Conservation (phyloP, 2,888 invertebrate genomes). For the Sympetrum striolatum region DNA sequence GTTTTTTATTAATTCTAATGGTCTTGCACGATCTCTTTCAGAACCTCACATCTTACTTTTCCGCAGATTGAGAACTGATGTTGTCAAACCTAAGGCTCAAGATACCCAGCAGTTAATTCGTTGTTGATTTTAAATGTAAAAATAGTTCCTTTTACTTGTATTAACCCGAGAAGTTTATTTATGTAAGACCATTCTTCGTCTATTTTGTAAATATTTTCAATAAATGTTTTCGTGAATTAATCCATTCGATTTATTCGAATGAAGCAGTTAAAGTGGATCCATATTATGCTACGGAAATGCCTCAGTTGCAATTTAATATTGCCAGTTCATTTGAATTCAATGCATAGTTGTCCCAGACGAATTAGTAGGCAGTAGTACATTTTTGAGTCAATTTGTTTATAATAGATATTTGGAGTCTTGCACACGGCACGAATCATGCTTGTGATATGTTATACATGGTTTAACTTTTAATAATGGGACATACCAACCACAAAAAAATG, state of each 20-base stretch:
- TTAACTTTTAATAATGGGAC: no score
- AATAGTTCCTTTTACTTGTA: background rate
- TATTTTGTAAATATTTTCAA: background rate
- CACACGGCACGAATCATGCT: no score
- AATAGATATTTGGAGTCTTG: no score
- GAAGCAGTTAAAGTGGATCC: no score
- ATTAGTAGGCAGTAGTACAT: no score
- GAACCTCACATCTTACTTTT: constrained; percentile 89
- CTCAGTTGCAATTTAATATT: no score
- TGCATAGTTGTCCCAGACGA: no score
- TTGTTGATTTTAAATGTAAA: background rate
- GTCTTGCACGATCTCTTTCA: constrained; percentile 51
- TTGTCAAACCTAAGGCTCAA: background rate
- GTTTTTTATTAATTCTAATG: background rate
- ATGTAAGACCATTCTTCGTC: background rate
- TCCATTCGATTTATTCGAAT: background rate
- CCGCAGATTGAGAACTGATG: constrained; percentile 64
- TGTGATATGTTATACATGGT: no score
- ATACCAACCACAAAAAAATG: no score
- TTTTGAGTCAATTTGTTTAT: no score
- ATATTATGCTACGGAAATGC: no score
- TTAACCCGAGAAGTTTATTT: background rate
- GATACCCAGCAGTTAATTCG: background rate
- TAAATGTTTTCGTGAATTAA: background rate
- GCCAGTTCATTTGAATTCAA: no score